Evolutionary conservation across 2,113 vertebrate genomes (phyloP).

Genomic region (Cariama cristata): DNA sequence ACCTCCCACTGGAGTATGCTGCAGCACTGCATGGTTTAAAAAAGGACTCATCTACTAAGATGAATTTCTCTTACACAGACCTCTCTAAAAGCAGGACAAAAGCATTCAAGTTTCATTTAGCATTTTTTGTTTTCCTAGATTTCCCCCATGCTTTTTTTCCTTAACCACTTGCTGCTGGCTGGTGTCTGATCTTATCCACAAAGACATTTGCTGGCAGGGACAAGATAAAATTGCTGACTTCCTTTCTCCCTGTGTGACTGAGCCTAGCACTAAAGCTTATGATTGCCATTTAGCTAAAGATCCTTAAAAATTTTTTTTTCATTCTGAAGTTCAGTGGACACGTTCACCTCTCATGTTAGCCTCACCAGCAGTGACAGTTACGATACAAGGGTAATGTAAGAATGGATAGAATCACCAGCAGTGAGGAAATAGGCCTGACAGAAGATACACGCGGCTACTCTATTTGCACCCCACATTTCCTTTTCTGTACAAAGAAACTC

Average conservation of each 20-base stretch:
- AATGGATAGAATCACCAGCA: neutral
- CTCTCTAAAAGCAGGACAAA: neutral
- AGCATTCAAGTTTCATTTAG: neutral
- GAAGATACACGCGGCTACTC: neutral
- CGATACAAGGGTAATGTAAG: neutral
- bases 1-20: neutral
- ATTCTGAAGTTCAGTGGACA: neutral
- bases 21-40: neutral
- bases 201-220: constrained; percentile 37
- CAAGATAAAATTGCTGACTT: neutral
- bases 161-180: neutral
- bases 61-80: neutral
- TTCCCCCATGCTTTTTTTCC: neutral
- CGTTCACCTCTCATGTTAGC: neutral
- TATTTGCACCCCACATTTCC: neutral
- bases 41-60: neutral
- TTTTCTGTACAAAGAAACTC: neutral
- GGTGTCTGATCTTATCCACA: constrained; percentile 3
- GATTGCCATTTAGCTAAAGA: neutral
- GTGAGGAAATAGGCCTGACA: neutral
- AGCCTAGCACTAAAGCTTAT: neutral
- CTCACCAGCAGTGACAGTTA: neutral
- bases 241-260: neutral
- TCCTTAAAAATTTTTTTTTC: neutral
- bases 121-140: constrained; percentile 23